These are phyloP conservation scores for Ormyrus pomaceus DNA, from an alignment of 2,888 invertebrate species.

Conservation along the genomic window DNA sequence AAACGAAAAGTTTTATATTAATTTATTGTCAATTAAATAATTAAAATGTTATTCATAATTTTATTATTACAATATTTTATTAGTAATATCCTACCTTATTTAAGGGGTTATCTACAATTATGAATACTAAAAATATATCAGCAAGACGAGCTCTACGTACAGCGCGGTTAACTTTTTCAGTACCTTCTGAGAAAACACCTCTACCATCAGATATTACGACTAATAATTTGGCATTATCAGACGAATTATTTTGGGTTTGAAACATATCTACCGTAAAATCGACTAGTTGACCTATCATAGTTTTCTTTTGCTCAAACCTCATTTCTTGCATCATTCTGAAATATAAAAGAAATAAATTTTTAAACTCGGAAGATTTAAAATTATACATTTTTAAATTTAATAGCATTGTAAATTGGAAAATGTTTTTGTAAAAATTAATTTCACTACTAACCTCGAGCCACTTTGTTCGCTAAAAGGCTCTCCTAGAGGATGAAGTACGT, in stretches of 20 bases:
- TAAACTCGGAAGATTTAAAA: not conserved
- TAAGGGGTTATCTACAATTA: constrained; percentile 95
- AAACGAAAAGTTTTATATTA: constrained; percentile 65
- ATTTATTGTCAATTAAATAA: constrained; percentile 5
- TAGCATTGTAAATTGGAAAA: not conserved
- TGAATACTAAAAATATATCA: constrained; percentile 94
- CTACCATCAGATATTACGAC: constrained; percentile 97
- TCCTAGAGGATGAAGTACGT: constrained; percentile 90
- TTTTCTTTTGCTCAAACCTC: constrained; percentile 92
- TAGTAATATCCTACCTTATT: constrained; percentile 82
- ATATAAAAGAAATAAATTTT: constrained; percentile 38
- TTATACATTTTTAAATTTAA: not conserved
- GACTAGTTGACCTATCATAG: constrained; percentile 88
- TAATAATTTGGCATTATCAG: constrained; percentile 87
- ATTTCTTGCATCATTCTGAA: constrained; percentile 85
- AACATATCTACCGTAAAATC: constrained; percentile 86
- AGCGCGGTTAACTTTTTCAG: constrained; percentile 85
- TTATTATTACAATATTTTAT: not conserved
- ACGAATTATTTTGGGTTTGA: constrained; percentile 77
- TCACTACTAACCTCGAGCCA: constrained; percentile 80
- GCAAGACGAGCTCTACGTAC: constrained; percentile 88
- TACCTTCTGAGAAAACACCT: constrained; percentile 93
- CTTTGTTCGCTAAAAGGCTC: constrained; percentile 92
- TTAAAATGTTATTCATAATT: not conserved
- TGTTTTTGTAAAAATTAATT: not conserved